Percentiles rank a stretch among this genome's conserved stretches.
Conservation (phyloP, 2,888 invertebrate species). For the Oscheius sp. region DNA sequence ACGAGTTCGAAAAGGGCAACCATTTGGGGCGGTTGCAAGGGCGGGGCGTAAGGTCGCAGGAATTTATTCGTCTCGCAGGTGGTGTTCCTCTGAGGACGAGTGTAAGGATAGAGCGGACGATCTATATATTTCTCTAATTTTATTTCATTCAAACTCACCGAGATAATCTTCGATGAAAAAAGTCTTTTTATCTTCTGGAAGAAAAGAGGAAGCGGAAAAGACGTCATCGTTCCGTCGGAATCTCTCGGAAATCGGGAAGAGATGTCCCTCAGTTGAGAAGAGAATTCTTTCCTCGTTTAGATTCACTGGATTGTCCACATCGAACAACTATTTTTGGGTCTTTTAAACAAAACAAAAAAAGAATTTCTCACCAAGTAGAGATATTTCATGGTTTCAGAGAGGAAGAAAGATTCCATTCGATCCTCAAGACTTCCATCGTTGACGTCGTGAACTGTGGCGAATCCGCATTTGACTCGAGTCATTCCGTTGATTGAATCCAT, state of each 20-base stretch:
- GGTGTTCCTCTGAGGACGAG: constrained; percentile 17
- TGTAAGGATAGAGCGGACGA: not conserved
- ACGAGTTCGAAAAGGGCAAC: constrained; percentile 40
- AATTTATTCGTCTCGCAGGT: constrained; percentile 30
- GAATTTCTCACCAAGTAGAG: constrained; percentile 75
- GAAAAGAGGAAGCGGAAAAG: not conserved
- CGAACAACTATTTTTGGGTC: constrained; percentile 77
- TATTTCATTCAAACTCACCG: no score
- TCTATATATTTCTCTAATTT: no score
- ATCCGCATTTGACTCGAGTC: constrained; percentile 75
- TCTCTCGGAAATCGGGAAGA: constrained; percentile 73
- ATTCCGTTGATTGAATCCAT: constrained; percentile 70
- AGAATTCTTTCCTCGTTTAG: constrained; percentile 74
- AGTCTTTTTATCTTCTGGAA: no score
- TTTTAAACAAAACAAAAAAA: no score
- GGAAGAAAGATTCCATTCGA: constrained; percentile 78
- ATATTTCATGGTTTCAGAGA: constrained; percentile 78
- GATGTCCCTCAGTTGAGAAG: constrained; percentile 77
- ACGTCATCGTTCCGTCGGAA: constrained; percentile 38
- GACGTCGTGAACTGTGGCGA: constrained; percentile 78
- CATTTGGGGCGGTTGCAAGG: constrained; percentile 38
- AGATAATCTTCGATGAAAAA: no score
- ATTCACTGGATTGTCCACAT: constrained; percentile 76
- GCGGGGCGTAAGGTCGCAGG: constrained; percentile 33
- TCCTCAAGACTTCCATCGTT: constrained; percentile 75